phyloP scores from a whole-genome alignment of 2,888 invertebrate species.

The Limenitis arthemis region DNA sequence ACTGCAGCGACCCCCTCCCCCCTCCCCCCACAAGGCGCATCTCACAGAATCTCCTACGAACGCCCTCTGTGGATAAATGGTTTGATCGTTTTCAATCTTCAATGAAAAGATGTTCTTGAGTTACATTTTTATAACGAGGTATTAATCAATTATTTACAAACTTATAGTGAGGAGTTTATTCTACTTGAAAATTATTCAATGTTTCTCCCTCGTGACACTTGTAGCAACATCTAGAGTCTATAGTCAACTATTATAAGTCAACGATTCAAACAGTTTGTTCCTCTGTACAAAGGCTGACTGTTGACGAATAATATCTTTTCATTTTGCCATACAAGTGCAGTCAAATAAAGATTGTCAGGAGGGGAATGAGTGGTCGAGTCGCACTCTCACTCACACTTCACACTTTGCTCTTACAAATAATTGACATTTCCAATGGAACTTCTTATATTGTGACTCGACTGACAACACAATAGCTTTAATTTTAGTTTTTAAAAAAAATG shows the following conservation, averaged over 20 bases:
- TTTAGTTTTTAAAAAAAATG: neutral
- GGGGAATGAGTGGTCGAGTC: neutral
- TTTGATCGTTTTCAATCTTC: no score
- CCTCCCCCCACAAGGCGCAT: neutral
- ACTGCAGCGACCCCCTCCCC: neutral
- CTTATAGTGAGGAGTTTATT: no score
- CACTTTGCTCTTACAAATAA: constrained; percentile 2
- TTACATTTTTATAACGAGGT: no score
- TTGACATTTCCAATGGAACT: neutral
- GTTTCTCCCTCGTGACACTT: no score
- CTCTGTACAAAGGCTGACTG: neutral
- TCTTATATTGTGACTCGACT: constrained; percentile 5
- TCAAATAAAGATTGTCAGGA: constrained; percentile 10
- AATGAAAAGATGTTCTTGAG: no score
- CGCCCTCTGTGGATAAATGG: no score
- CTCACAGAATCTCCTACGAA: no score
- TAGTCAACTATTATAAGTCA: no score
- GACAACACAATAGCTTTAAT: neutral
- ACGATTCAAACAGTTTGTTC: no score
- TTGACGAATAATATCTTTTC: constrained; percentile 5
- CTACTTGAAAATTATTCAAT: no score
- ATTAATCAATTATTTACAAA: no score
- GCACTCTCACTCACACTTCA: neutral
- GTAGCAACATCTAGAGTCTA: no score
- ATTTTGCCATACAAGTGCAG: constrained; percentile 2